phyloP scores from a whole-genome alignment of 1,140 invertebrate genomes.

The Drosophila pseudoananassae region DNA sequence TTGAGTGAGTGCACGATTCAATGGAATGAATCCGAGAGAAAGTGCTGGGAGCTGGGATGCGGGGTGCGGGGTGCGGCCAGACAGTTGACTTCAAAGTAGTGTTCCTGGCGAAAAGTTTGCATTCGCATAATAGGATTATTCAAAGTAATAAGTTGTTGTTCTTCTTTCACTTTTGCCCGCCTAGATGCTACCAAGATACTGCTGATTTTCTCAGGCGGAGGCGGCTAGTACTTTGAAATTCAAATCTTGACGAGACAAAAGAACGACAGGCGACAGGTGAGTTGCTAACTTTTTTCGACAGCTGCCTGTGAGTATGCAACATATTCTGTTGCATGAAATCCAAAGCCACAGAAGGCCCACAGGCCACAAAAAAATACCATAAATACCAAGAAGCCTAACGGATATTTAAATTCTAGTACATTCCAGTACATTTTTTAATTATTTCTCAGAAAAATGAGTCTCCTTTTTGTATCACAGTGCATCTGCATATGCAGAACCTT shows the following conservation, averaged over 20 bases:
- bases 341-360: constrained; percentile 27
- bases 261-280: constrained; percentile 10
- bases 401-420: no score
- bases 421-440: neutral
- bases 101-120: constrained; percentile 68
- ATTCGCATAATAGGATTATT: constrained; percentile 82
- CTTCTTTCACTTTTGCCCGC: constrained; percentile 32
- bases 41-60: constrained; percentile 10
- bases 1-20: constrained; percentile 77
- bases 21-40: constrained; percentile 55
- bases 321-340: constrained; percentile 59
- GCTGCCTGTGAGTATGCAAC: constrained; percentile 73
- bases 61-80: constrained; percentile 24
- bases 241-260: constrained; percentile 65
- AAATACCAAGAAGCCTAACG: neutral
- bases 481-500: constrained; percentile 22
- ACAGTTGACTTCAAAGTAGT: constrained; percentile 78
- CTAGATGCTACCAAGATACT: constrained; percentile 21
- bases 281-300: constrained; percentile 40
- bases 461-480: constrained; percentile 11
- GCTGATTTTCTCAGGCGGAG: constrained; percentile 1
- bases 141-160: constrained; percentile 78
- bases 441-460: neutral
- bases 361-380: constrained; percentile 22
- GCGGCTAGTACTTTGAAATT: constrained; percentile 67